Conservation (phyloP, 2,113 vertebrate genomes). For the Mesocricetus auratus region DNA sequence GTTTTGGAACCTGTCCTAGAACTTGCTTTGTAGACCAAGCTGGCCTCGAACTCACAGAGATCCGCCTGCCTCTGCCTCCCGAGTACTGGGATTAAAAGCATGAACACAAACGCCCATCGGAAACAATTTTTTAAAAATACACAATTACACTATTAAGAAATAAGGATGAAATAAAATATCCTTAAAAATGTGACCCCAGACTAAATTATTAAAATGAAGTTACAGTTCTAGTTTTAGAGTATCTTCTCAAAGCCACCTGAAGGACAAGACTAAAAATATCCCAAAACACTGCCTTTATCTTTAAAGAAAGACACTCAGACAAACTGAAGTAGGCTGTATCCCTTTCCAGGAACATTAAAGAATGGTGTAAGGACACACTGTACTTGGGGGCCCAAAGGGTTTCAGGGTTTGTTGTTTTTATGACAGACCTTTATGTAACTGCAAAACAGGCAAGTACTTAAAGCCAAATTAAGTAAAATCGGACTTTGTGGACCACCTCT, state of each 20-base stretch:
- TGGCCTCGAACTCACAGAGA: no score
- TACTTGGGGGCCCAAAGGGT: not conserved
- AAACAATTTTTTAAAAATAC: not conserved
- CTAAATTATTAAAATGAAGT: not conserved
- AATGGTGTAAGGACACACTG: conserved; percentile 33
- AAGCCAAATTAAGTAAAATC: conserved; percentile 54
- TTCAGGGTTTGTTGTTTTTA: not conserved
- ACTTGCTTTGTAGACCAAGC: no score
- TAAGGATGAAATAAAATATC: not conserved
- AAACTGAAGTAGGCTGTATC: conserved; percentile 35
- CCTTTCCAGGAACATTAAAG: conserved; percentile 52
- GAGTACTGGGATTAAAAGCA: no score
- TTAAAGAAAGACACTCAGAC: conserved; percentile 51
- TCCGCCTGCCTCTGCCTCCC: no score
- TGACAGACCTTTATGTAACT: conserved; percentile 19
- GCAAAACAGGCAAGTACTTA: not conserved
- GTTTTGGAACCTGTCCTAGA: no score
- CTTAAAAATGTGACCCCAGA: not conserved
- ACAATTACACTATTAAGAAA: not conserved
- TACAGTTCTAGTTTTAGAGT: not conserved
- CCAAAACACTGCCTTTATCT: conserved; percentile 13
- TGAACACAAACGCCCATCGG: no score
- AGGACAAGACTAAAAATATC: conserved; percentile 57
- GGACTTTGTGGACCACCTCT: not conserved
- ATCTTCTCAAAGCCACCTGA: not conserved